Evolutionary conservation across 2,113 vertebrate genomes (phyloP).

Genomic region (Leiothrix lutea): DNA sequence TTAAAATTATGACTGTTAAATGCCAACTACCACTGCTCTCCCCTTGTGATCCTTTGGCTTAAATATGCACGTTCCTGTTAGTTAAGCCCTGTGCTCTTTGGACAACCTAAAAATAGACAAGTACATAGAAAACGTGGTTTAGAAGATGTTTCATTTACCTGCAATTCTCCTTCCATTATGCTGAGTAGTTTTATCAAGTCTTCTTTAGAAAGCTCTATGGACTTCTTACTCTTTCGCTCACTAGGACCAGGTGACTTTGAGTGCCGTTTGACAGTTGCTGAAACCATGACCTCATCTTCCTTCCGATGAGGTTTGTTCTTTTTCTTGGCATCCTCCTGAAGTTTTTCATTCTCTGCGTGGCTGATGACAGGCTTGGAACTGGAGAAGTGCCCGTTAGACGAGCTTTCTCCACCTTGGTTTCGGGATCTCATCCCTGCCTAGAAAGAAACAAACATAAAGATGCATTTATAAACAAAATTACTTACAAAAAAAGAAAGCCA

Average conservation of each 20-base stretch:
- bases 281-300: slow-evolving; percentile 75
- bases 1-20: background rate
- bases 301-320: slow-evolving; percentile 81
- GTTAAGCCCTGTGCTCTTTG: background rate
- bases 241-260: slow-evolving; percentile 70
- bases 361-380: slow-evolving; percentile 76
- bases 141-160: slow-evolving; percentile 77
- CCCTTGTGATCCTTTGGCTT: background rate
- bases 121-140: background rate
- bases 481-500: background rate
- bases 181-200: slow-evolving; percentile 90
- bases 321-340: slow-evolving; percentile 81
- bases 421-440: slow-evolving; percentile 91
- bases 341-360: slow-evolving; percentile 73
- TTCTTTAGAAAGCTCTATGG: slow-evolving; percentile 82
- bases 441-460: slow-evolving; percentile 14
- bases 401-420: slow-evolving; percentile 81
- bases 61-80: background rate
- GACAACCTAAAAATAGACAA: background rate
- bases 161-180: slow-evolving; percentile 95
- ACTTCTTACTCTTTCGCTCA: slow-evolving; percentile 72
- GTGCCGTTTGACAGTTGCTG: slow-evolving; percentile 80
- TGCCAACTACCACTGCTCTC: background rate
- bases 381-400: slow-evolving; percentile 76
- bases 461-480: background rate